Base-by-base conservation (phyloP, 1,140 invertebrate genomes). In the Planococcus citri region DNA sequence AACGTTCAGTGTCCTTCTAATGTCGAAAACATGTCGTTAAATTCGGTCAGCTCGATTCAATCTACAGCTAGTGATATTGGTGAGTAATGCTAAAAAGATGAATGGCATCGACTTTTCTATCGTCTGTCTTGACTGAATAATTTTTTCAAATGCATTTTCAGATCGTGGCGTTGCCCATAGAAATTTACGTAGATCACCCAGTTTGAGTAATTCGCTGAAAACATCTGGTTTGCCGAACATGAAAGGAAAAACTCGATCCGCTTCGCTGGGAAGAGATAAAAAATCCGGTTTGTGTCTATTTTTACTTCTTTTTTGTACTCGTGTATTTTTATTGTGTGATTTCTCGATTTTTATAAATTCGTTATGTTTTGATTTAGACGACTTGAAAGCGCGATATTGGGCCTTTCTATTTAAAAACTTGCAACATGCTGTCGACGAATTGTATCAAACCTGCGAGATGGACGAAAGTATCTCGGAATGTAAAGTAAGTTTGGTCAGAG, bases 321-420 rank as follows among this genome's bases (percentile, higher is more conserved):
- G n/a, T 33, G 29, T 33, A 33, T 33, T 33, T 12, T 3, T 33
- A 33, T 33, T 33, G 3, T 12, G 29, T 33, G 29, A 33, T 33
- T 6, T 6, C 3, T 12, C 29, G 3, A 33, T 33, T 33, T 33
- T 33, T 3, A 33, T 33, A 12, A 33, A 51, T 17, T 51, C 17
- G n/a, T 51, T 51, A 9, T 9, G 2, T 51, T 51, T 51, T 51
- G 12, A 51, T 9, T 76, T 72, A 57, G 71, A 82, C n/a, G 93
- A 95, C 80, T 78, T 95, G 21, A 84, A 92, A 73, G 91, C 92
- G 22, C 79, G 94, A 58, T 96, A 97, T 77, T 98, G 95, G 95
- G 91, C 93, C 2, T 86, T 95, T 75, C 79, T 98, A 33, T 96
- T 97, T 82, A 93, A 94, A 58, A 97, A 97, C 80, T 80, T 98